Evolutionary conservation across 2,797 vertebrate genomes (phyloP), one percentile per base, ranked within the genome.

Genomic region (Lemur catta): DNA sequence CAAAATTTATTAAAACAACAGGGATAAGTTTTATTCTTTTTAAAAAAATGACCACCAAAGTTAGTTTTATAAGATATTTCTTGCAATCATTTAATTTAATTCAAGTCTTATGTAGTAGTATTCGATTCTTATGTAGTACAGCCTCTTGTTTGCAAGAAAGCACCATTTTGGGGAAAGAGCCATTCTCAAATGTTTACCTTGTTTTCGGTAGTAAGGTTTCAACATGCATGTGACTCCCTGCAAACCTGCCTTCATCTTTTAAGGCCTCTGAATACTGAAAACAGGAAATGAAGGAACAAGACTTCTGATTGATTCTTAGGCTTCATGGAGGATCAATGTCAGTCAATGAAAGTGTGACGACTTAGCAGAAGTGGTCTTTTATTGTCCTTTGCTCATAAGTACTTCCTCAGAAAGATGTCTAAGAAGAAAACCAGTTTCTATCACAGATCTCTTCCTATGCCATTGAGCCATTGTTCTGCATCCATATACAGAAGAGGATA

Each of bases 1-100:
- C 50, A 98, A 97, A 96, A 87, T 94, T 76, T 85, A 97, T 97
- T 98, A 89, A 97, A 97, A 96, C 82, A 94, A 72, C 65, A 97
- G 76, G 80, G 14, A 59, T 43, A 96, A 50, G 48, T 96, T 97
- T 98, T 96, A 84, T 84, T 95, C 65, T 94, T 67, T 89, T 69
- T 94, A 87, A 67, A 93, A 97, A 97, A 97, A 79, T 65, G 33
- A 89, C 22, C 55, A 57, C n/a, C 97, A 96, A 89, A 97, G 91
- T 98, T 97, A 98, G 84, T 96, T 84, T 95, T 94, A 67, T 95
- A 59, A 90, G 97, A 94, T 96, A 96, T 94, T 94, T 65, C 52
- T 96, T 97, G 43, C 57, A 97, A 67, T 15, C 10, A 94, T 96
- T 97, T 96, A 85, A 93, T 96, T 97, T 94, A 93, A 97, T 95